phyloP scores from a whole-genome alignment of 2,113 vertebrate species.

The Zootoca vivipara region DNA sequence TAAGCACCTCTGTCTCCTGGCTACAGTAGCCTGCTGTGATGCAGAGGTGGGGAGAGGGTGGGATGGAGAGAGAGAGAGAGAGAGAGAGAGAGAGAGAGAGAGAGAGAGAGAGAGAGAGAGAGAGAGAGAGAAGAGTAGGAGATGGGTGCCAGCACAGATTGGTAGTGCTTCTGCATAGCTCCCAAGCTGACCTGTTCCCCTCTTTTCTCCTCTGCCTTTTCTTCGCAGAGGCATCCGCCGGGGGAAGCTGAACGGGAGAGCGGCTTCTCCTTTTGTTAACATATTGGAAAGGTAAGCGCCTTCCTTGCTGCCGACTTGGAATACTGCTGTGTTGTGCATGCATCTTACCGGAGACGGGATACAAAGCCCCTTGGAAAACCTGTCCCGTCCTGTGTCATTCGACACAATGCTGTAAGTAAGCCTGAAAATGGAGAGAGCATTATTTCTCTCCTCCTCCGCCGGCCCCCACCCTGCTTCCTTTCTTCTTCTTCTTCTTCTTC shows the following conservation, averaged over 20 bases:
- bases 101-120: background rate
- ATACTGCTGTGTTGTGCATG: fast-evolving
- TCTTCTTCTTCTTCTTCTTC: background rate
- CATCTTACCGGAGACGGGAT: slow-evolving; percentile 11
- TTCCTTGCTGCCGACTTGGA: background rate
- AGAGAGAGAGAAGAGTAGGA: background rate
- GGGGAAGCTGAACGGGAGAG: background rate
- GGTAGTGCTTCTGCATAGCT: slow-evolving; percentile 29
- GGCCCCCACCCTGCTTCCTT: no score
- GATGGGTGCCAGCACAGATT: background rate
- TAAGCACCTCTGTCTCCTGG: slow-evolving; percentile 71
- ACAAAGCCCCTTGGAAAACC: background rate
- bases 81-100: background rate
- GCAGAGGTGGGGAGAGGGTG: background rate
- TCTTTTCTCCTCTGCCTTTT: fast-evolving
- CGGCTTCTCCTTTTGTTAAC: background rate
- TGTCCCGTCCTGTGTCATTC: background rate
- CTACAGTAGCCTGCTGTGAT: slow-evolving; percentile 61
- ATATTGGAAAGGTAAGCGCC: slow-evolving; percentile 55
- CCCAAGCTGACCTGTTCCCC: background rate
- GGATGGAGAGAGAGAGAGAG: background rate
- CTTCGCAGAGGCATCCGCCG: background rate
- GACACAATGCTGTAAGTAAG: slow-evolving; percentile 7
- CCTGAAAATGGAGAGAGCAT: background rate
- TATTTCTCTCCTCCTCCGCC: background rate